Evolutionary conservation across 2,888 invertebrate species (phyloP).

Genomic region (Orthosia gracilis): DNA sequence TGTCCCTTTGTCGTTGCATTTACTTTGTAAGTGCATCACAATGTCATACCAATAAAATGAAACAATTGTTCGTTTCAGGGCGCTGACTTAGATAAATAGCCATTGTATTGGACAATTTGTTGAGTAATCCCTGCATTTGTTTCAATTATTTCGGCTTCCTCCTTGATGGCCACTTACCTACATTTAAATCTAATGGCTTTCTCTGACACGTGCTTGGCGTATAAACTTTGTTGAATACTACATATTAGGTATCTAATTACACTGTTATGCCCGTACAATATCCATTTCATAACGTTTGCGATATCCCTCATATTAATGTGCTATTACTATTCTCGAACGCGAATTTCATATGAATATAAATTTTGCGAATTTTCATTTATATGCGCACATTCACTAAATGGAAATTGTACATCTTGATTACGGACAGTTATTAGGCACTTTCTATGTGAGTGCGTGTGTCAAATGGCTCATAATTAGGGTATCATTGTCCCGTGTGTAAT

Average conservation of each 20-base stretch:
- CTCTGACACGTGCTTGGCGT: constrained; percentile 82
- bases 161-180: constrained; percentile 82
- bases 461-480: constrained; percentile 89
- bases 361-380: constrained; percentile 54
- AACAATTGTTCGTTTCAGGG: constrained; percentile 82
- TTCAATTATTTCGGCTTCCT: constrained; percentile 89
- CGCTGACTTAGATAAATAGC: constrained; percentile 89
- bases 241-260: constrained; percentile 69
- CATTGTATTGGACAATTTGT: constrained; percentile 90
- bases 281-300: constrained; percentile 73
- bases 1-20: constrained; percentile 17
- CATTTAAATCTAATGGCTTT: constrained; percentile 79
- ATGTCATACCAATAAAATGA: constrained; percentile 81
- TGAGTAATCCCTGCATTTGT: constrained; percentile 90
- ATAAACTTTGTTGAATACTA: constrained; percentile 73
- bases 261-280: constrained; percentile 73
- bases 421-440: constrained; percentile 80
- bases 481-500: constrained; percentile 87
- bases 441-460: constrained; percentile 81
- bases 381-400: constrained; percentile 63
- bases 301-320: constrained; percentile 74
- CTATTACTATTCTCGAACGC: constrained; percentile 70
- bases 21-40: constrained; percentile 48
- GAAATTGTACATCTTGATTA: constrained; percentile 79
- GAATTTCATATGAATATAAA: constrained; percentile 68